Evolutionary conservation across 2,113 vertebrate species (phyloP), one percentile per base, ranked within the genome.

Genomic region (Campylorhamphus procurvoides): DNA sequence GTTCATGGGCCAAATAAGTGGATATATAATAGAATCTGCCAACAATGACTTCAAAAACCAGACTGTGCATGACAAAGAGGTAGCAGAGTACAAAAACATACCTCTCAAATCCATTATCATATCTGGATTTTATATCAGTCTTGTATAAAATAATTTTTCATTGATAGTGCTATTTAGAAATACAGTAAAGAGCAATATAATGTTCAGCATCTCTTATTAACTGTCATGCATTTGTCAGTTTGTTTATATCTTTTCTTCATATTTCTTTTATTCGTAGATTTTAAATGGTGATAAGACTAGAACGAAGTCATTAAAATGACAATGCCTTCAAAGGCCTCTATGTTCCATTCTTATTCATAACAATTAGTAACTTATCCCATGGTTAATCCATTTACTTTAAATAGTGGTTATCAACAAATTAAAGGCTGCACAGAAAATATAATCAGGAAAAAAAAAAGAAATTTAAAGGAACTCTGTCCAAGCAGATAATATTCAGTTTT

Each of bases 101-200:
- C 10, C 33, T 94, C 56, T 95, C 74, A 96, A 89, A 73, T 42
- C n/a, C 63, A 20, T 87, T 95, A 79, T 84, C 94, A 35, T 89
- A 94, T 91, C 40, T 93, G 40, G 69, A 78, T 97, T 91, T 67
- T 50, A 80, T 47, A 90, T 20, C 63, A 96, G 56, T 18, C 44
- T 96, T 94, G 24, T 42, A 87, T 39, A 69, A 58, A 93, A 78
- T 5, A 71, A 62, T 67, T 87, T 91, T 76, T 96, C 73, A 96
- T 80, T 92, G 79, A 96, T 88, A 88, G 7, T 17, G 6, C 6
- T 87, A 55, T 42, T 79, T 96, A 90, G 83, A 96, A 95, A 94
- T 77, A 46, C 4, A 89, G 73, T 74, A 88, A 72, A 86, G 88
- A 91, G 14, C 15, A 93, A 94, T 62, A 47, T 5, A 87, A 53